Conservation (phyloP, 1,140 invertebrate species). For the Trichogramma pretiosum region DNA sequence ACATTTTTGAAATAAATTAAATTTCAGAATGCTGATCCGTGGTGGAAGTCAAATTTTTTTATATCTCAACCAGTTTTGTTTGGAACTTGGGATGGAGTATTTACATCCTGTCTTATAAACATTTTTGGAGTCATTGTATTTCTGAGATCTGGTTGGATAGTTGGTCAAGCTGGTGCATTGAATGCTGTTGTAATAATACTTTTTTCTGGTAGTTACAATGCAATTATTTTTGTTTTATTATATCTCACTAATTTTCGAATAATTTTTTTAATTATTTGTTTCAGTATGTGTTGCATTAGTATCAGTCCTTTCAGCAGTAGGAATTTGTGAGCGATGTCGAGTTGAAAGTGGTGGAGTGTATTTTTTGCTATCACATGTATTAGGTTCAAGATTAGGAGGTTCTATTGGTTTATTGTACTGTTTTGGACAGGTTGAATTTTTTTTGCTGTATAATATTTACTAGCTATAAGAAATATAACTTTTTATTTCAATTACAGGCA, state of each 20-base stretch:
- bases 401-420: slow-evolving; percentile 88
- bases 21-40: slow-evolving; percentile 65
- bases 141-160: slow-evolving; percentile 92
- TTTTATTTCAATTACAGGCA: slow-evolving; percentile 54
- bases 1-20: slow-evolving; percentile 24
- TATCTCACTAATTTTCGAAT: background rate
- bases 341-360: slow-evolving; percentile 94
- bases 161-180: slow-evolving; percentile 85
- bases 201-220: slow-evolving; percentile 57
- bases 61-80: slow-evolving; percentile 89
- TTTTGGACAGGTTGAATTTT: slow-evolving; percentile 74
- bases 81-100: slow-evolving; percentile 96
- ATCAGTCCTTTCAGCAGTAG: slow-evolving; percentile 86
- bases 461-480: background rate
- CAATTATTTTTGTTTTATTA: slow-evolving; percentile 1
- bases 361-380: slow-evolving; percentile 85
- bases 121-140: slow-evolving; percentile 97
- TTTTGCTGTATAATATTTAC: slow-evolving; percentile 8
- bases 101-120: slow-evolving; percentile 89
- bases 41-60: slow-evolving; percentile 91
- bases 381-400: slow-evolving; percentile 86
- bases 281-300: slow-evolving; percentile 78
- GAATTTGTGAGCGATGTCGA: slow-evolving; percentile 89
- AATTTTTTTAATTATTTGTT: slow-evolving; percentile 17
- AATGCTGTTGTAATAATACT: slow-evolving; percentile 82